Conservation (phyloP, 2,888 invertebrate genomes). For the Therioaphis trifolii region DNA sequence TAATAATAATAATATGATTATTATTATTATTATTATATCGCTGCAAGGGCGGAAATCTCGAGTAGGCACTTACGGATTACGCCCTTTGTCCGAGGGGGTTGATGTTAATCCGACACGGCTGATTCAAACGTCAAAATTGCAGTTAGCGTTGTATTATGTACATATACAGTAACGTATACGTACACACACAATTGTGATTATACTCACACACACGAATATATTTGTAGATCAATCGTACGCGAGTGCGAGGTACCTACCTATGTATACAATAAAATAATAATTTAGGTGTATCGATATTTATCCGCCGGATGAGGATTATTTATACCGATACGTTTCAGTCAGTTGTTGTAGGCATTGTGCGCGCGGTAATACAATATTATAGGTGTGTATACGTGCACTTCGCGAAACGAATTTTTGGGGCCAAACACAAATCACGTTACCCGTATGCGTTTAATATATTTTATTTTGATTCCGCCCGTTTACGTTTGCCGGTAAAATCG, state of each 20-base stretch:
- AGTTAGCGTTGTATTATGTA: slow-evolving; percentile 31
- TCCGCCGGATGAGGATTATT: slow-evolving; percentile 8
- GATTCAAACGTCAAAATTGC: slow-evolving; percentile 55
- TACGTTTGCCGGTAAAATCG: slow-evolving; percentile 33
- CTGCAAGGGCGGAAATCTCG: slow-evolving; percentile 57
- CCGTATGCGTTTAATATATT: not conserved
- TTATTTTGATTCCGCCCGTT: slow-evolving; percentile 29
- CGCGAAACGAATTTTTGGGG: slow-evolving; percentile 38
- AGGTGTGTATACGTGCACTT: not conserved
- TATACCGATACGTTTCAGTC: not conserved
- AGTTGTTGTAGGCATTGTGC: not conserved
- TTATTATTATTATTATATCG: slow-evolving; percentile 2
- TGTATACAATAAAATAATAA: slow-evolving; percentile 16
- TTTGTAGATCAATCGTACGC: not conserved
- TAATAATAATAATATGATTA: slow-evolving; percentile 30
- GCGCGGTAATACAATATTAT: not conserved
- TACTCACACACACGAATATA: no score
- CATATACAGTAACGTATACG: no score
- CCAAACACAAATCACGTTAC: slow-evolving; percentile 3
- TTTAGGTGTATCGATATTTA: slow-evolving; percentile 32
- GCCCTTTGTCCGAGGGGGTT: slow-evolving; percentile 46
- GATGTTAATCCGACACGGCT: slow-evolving; percentile 59
- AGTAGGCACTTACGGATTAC: slow-evolving; percentile 54
- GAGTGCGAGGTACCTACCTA: not conserved
- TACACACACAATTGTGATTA: not conserved